Percentiles rank a stretch among this genome's conserved stretches.
These are phyloP conservation scores for Eremophila alpestris DNA, from an alignment of 2,797 vertebrate genomes.

Conservation along the genomic window DNA sequence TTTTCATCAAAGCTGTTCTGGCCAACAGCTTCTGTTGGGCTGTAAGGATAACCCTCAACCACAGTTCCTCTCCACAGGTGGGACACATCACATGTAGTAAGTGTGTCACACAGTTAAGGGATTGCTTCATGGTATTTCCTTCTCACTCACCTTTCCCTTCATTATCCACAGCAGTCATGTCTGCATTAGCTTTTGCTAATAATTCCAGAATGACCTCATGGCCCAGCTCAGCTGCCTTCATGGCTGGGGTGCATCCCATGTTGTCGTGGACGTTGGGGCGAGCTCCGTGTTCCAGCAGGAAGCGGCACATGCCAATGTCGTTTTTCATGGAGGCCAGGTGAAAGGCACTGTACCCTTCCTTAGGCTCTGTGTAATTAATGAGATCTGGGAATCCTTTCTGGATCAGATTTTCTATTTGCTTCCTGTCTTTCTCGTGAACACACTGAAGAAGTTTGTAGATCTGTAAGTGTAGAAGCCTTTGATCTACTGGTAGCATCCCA, in stretches of 20 bases:
- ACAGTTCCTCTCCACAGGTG: fast-evolving
- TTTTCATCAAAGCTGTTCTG: not conserved
- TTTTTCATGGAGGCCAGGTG: conserved; percentile 85
- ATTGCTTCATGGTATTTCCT: not conserved
- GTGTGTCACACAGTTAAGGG: not conserved
- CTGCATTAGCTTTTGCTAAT: conserved; percentile 79
- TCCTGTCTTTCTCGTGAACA: conserved; percentile 78
- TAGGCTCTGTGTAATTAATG: conserved; percentile 87
- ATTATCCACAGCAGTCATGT: conserved; percentile 83
- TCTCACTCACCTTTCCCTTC: conserved; percentile 86
- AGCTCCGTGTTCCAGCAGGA: conserved; percentile 84
- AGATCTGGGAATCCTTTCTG: conserved; percentile 82
- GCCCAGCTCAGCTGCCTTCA: conserved; percentile 89
- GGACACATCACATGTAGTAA: fast-evolving
- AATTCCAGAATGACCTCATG: conserved; percentile 80
- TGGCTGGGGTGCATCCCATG: conserved; percentile 82
- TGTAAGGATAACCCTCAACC: not conserved
- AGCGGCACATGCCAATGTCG: conserved; percentile 82
- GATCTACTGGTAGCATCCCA: conserved; percentile 70
- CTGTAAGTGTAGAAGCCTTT: conserved; percentile 84
- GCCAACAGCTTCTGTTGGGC: not conserved
- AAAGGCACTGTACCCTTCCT: conserved; percentile 81
- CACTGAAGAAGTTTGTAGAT: conserved; percentile 90
- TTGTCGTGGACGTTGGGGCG: conserved; percentile 83
- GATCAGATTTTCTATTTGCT: conserved; percentile 84